These are phyloP conservation scores for Theretra japonica DNA, from an alignment of 2,888 invertebrate genomes.

Conservation along the genomic window DNA sequence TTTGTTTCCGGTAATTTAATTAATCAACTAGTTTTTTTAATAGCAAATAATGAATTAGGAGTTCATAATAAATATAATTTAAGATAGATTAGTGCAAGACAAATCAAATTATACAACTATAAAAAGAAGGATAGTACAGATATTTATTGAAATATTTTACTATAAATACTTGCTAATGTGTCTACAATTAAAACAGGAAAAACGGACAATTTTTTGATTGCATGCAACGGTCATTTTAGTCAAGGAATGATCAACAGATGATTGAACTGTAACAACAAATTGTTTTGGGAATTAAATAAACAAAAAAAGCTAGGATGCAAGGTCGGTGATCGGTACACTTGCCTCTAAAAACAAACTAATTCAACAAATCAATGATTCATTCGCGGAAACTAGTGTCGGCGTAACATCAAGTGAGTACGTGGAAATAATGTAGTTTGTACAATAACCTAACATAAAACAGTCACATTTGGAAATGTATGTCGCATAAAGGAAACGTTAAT, in stretches of 20 bases:
- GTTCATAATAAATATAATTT: too few species aligned
- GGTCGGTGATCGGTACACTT: constrained; percentile 26
- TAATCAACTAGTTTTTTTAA: not conserved
- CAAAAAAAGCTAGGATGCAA: constrained; percentile 24
- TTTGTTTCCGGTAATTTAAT: not conserved
- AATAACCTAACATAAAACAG: constrained; percentile 43
- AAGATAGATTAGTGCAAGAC: too few species aligned
- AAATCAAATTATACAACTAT: too few species aligned
- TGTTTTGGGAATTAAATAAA: too few species aligned
- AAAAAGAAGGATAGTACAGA: too few species aligned
- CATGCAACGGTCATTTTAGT: not conserved
- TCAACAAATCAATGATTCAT: constrained; percentile 32
- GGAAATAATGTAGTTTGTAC: constrained; percentile 40
- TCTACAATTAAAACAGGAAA: too few species aligned
- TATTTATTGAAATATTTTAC: too few species aligned
- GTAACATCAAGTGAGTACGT: constrained; percentile 33
- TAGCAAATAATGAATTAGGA: not conserved
- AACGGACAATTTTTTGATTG: too few species aligned
- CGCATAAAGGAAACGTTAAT: constrained; percentile 57
- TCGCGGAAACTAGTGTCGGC: constrained; percentile 32
- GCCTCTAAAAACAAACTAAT: constrained; percentile 19
- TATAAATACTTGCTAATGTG: too few species aligned
- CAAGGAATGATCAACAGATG: not conserved
- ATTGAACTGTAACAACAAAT: not conserved
- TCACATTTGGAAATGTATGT: constrained; percentile 56